Percentiles rank a stretch among this genome's conserved stretches.
These are phyloP conservation scores for Lepus europaeus DNA, from an alignment of 2,113 vertebrate species.

Conservation along the genomic window DNA sequence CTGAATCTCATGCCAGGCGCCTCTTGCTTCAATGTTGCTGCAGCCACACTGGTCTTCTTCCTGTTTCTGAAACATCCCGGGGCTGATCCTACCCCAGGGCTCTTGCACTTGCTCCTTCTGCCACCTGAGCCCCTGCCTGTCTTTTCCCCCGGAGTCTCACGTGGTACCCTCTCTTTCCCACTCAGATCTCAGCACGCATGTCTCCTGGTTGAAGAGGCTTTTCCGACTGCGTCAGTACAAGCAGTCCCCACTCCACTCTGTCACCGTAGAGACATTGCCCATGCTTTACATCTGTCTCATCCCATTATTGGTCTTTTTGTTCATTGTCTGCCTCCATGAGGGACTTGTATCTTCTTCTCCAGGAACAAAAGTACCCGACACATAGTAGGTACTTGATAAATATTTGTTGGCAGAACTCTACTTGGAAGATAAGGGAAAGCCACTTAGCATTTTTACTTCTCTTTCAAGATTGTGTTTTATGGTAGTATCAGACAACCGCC, in stretches of 20 bases:
- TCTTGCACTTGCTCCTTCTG: not conserved
- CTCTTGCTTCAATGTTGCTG: not conserved
- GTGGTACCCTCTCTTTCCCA: not conserved
- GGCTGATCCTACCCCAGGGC: not conserved
- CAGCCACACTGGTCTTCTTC: not conserved
- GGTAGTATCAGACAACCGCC: not conserved
- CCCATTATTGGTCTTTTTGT: not conserved
- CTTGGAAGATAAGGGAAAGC: not conserved
- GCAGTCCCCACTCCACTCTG: not conserved
- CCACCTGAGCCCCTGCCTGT: not conserved
- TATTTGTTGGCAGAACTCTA: not conserved
- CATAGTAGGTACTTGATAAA: not conserved
- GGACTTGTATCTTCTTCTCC: not conserved
- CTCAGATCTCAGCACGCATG: not conserved
- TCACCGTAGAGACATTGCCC: not conserved
- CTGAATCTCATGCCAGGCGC: not conserved
- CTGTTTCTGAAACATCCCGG: not conserved
- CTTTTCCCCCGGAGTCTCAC: not conserved
- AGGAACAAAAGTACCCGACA: not conserved
- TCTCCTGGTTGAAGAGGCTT: not conserved
- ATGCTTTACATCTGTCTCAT: not conserved
- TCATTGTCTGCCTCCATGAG: not conserved
- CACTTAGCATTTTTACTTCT: not conserved
- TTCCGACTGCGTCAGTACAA: not conserved
- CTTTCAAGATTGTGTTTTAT: constrained; percentile 37